Evolutionary conservation across 2,888 invertebrate species (phyloP), one percentile per base, ranked within the genome.

Genomic region (Synergus gifuensis): DNA sequence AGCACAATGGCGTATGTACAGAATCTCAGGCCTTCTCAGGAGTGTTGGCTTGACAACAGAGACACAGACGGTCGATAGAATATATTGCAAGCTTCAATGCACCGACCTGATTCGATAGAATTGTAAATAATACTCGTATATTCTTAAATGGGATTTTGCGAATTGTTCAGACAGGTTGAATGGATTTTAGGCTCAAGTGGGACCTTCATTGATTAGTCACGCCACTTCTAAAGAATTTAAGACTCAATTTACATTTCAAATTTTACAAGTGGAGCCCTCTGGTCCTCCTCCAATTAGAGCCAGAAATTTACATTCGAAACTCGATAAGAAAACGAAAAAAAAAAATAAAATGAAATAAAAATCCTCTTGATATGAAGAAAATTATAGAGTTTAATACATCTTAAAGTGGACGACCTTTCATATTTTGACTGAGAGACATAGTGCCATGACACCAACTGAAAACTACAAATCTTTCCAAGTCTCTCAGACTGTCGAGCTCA

Each of bases 31-130:
- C 42, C 64, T 69, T 49, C 46, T 49, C 46, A 49, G 14, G 83
- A 60, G 76, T 81, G 63, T 81, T 77, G 77, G 76, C 81, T 78
- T 77, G 83, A 83, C 83, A 79, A 82, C 63, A 69, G 73, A 77
- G 79, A 62, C 80, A 77, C 82, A 81, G 80, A 78, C 82, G 86
- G 81, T 87, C 87, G 86, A 87, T 87, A 88, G 67, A 78, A 79
- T 16, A 60, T 78, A 82, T 81, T 80, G 81, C 82, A 84, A 86
- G 85, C 82, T 84, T 82, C 78, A 83, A 80, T 82, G 85, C 85
- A 81, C 83, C 83, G 86, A 79, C 86, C 85, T 82, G 87, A 88
- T 84, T 86, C 78, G 83, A 79, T 84, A 54, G 40, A 36, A 73
- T 73, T 73, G 40, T 73, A 73, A 73, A 73, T 54, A 73, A 3